Conservation (phyloP, 2,888 invertebrate species). For the Drosophila mayaguana region DNA sequence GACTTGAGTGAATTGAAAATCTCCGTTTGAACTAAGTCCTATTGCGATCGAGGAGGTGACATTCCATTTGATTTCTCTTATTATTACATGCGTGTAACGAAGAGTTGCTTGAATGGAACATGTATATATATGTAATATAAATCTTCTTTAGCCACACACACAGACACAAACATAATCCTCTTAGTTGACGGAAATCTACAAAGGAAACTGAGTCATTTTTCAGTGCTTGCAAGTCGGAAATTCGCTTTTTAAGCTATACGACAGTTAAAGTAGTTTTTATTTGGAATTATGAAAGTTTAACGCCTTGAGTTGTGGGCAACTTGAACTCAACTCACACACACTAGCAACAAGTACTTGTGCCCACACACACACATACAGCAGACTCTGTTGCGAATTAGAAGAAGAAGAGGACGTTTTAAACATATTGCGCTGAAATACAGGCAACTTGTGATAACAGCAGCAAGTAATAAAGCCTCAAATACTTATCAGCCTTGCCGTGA, state of each 20-base stretch:
- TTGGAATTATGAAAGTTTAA: slow-evolving; percentile 71
- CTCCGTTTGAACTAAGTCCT: neutral
- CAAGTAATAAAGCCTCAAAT: slow-evolving; percentile 71
- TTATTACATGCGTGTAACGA: neutral
- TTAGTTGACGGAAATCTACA: slow-evolving; percentile 26
- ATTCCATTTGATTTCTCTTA: neutral
- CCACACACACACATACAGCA: no score
- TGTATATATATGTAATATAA: neutral
- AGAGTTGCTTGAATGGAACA: neutral
- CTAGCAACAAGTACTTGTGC: no score
- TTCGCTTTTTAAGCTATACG: slow-evolving; percentile 36
- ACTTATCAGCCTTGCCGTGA: slow-evolving; percentile 72
- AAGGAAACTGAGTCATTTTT: slow-evolving; percentile 43
- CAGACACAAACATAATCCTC: slow-evolving; percentile 3
- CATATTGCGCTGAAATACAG: slow-evolving; percentile 61
- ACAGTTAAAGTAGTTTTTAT: slow-evolving; percentile 76
- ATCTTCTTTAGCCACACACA: neutral
- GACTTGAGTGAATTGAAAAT: neutral
- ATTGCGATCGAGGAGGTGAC: no score
- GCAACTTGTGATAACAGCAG: slow-evolving; percentile 60
- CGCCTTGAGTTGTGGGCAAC: slow-evolving; percentile 39
- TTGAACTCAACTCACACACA: slow-evolving; percentile 10
- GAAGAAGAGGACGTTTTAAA: slow-evolving; percentile 33
- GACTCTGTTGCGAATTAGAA: no score
- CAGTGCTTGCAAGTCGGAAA: slow-evolving; percentile 35